Evolutionary conservation across 1,140 invertebrate genomes (phyloP).

Genomic region (Eueides isabella): DNA sequence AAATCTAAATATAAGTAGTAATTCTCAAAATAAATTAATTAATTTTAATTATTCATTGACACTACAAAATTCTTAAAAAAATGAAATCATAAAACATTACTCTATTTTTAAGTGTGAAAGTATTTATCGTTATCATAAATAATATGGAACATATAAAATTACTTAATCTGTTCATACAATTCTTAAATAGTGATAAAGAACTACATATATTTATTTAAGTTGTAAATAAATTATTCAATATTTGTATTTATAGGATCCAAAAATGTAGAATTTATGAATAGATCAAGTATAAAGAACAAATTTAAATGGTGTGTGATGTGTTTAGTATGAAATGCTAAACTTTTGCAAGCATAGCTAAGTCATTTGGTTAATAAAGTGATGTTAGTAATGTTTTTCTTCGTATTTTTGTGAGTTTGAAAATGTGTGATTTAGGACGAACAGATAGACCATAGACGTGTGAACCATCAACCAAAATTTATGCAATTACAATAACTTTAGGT

Average conservation of each 20-base stretch:
- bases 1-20: slow-evolving; percentile 3
- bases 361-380: slow-evolving; percentile 49
- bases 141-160: neutral
- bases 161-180: neutral
- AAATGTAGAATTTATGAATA: neutral
- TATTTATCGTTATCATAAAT: neutral
- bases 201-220: neutral
- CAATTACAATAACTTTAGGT: slow-evolving; percentile 24
- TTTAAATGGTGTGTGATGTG: slow-evolving; percentile 4
- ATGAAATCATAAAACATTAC: slow-evolving; percentile 6
- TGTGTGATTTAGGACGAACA: slow-evolving; percentile 76
- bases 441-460: slow-evolving; percentile 75
- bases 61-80: neutral
- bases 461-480: slow-evolving; percentile 50
- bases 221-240: neutral
- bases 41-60: neutral
- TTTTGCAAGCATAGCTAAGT: slow-evolving; percentile 5
- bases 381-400: slow-evolving; percentile 69
- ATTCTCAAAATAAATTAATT: neutral
- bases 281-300: neutral
- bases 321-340: slow-evolving; percentile 10
- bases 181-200: neutral
- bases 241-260: too few species aligned
- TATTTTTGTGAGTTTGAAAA: slow-evolving; percentile 69
- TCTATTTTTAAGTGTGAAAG: neutral